Conservation (phyloP, 2,888 invertebrate species). For the Drosophila fulvimacula region DNA sequence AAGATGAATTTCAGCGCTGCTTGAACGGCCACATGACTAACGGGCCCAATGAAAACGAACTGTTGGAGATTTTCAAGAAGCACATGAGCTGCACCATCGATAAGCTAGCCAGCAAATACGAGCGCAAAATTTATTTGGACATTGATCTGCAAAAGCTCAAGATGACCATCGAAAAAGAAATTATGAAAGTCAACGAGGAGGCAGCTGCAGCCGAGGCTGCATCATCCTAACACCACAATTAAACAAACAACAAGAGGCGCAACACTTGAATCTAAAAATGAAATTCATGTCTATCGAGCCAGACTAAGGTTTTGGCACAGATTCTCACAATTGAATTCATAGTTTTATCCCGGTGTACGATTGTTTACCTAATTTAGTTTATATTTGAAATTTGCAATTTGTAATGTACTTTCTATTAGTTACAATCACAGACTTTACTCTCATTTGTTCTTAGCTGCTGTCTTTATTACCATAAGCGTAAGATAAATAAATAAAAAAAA, state of each 20-base stretch:
- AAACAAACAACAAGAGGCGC: background rate
- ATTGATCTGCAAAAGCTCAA: slow-evolving; percentile 56
- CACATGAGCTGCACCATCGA: slow-evolving; percentile 43
- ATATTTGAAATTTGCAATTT: background rate
- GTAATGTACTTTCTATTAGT: background rate
- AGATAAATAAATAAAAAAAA: background rate
- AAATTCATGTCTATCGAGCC: background rate
- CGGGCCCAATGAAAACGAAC: slow-evolving; percentile 35
- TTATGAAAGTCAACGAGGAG: slow-evolving; percentile 46
- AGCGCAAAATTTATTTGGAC: slow-evolving; percentile 52
- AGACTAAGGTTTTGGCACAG: slow-evolving; percentile 5
- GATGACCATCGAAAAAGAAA: slow-evolving; percentile 55
- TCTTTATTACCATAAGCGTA: background rate
- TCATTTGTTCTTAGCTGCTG: background rate
- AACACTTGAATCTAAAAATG: background rate
- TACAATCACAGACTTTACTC: background rate
- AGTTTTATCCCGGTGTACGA: background rate
- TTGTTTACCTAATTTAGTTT: background rate
- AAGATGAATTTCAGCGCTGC: slow-evolving; percentile 57
- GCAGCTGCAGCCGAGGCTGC: slow-evolving; percentile 35
- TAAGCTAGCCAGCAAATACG: slow-evolving; percentile 46
- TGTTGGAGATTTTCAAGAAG: slow-evolving; percentile 36
- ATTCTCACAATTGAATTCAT: slow-evolving; percentile 1
- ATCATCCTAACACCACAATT: background rate
- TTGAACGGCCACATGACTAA: slow-evolving; percentile 23